Evolutionary conservation across 2,113 vertebrate species (phyloP).

Genomic region (Montifringilla adamsi): DNA sequence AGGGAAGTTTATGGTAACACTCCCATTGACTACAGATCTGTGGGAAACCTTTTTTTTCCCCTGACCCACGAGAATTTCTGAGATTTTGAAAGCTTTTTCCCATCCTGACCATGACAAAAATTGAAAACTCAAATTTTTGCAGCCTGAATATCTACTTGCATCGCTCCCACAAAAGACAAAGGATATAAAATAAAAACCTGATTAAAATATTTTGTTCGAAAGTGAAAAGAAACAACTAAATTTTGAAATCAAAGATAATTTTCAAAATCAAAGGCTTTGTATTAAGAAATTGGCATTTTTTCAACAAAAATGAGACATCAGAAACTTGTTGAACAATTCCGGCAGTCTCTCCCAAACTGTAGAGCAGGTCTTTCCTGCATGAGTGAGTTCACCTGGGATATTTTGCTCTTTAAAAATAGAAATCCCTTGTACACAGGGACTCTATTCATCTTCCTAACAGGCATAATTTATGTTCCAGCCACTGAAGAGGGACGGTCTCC

Average conservation of each 20-base stretch:
- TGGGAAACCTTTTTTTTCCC: neutral
- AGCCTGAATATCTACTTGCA: neutral
- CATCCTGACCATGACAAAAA: neutral
- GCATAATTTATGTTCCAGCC: neutral
- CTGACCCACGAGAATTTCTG: neutral
- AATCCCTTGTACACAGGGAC: neutral
- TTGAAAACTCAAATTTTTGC: neutral
- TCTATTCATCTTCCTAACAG: neutral
- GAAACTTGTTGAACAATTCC: neutral
- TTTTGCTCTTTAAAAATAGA: slow-evolving; percentile 1
- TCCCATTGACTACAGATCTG: slow-evolving; percentile 15
- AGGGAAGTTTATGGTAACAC: slow-evolving; percentile 33
- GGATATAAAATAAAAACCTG: neutral
- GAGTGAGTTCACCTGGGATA: neutral
- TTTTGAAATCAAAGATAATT: neutral
- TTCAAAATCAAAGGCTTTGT: neutral
- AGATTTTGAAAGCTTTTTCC: neutral
- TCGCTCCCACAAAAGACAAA: neutral
- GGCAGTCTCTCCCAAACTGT: neutral
- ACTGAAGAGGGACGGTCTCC: neutral
- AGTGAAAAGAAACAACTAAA: neutral
- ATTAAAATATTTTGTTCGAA: neutral
- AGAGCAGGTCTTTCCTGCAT: neutral
- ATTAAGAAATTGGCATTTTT: neutral
- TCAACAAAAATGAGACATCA: neutral